Percentiles rank a stretch among this genome's conserved stretches.
These are phyloP conservation scores for Syngnathus typhle DNA, from an alignment of 2,113 vertebrate genomes.

Conservation along the genomic window DNA sequence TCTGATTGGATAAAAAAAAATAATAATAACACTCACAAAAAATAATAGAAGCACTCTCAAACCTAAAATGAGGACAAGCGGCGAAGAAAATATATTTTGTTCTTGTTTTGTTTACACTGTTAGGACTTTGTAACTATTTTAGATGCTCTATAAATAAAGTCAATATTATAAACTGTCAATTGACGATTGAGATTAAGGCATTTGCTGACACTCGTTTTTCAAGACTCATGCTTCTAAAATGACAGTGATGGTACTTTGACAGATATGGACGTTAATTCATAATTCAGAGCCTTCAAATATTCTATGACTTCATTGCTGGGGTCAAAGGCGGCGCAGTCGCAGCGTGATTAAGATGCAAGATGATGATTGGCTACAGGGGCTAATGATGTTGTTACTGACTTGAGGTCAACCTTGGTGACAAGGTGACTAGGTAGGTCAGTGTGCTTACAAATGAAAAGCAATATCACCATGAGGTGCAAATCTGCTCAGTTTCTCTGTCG, in stretches of 20 bases:
- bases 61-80: neutral
- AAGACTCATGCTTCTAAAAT: neutral
- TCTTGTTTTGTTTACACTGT: neutral
- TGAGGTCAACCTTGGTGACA: conserved; percentile 34
- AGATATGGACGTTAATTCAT: conserved; percentile 29
- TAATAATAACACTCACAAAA: too few species aligned
- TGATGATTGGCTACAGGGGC: conserved; percentile 33
- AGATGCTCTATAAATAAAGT: neutral
- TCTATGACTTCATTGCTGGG: conserved; percentile 27
- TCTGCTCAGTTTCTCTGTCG: conserved; percentile 21
- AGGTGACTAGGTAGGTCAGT: conserved; percentile 50
- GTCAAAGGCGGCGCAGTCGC: conserved; percentile 45
- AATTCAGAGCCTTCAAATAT: conserved; percentile 31
- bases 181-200: neutral
- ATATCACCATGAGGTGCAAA: conserved; percentile 19
- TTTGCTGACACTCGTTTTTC: neutral
- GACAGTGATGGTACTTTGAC: conserved; percentile 3
- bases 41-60: neutral
- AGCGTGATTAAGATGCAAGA: conserved; percentile 34
- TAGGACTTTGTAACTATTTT: neutral
- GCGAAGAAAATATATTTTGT: neutral
- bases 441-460: conserved; percentile 41
- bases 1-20: too few species aligned
- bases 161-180: neutral
- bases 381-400: conserved; percentile 43